Evolutionary conservation across 1,140 invertebrate genomes (phyloP).

Genomic region (Drosophila chauvacae): DNA sequence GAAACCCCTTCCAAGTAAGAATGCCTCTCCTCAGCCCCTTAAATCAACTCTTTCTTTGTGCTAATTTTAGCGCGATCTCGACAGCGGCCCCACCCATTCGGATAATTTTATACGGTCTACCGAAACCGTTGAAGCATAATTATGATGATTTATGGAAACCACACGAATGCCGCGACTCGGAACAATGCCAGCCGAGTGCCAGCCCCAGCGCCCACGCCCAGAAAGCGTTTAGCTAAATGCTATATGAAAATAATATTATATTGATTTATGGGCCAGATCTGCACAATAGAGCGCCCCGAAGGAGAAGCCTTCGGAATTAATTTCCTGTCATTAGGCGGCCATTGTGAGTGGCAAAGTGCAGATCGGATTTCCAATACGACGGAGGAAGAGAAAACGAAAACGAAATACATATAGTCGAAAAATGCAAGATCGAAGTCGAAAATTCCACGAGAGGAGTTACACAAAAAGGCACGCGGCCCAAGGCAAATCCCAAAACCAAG

Average conservation of each 20-base stretch:
- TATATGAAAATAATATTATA: constrained; percentile 66
- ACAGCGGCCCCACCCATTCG: constrained; percentile 49
- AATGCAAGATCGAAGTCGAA: constrained; percentile 15
- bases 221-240: constrained; percentile 71
- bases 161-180: constrained; percentile 32
- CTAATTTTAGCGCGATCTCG: constrained; percentile 44
- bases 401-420: constrained; percentile 5
- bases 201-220: constrained; percentile 65
- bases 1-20: background rate
- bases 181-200: constrained; percentile 49
- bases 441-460: constrained; percentile 33
- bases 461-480: constrained; percentile 23
- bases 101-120: constrained; percentile 58
- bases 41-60: constrained; percentile 32
- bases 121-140: constrained; percentile 67
- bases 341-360: constrained; percentile 67
- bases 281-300: constrained; percentile 57
- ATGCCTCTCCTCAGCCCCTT: background rate
- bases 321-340: constrained; percentile 68
- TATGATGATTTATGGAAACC: constrained; percentile 70
- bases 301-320: constrained; percentile 71
- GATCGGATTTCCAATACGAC: constrained; percentile 55
- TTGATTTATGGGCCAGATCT: constrained; percentile 71
- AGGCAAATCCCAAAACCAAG: constrained; percentile 34
- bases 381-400: background rate